phyloP scores from a whole-genome alignment of 2,113 vertebrate genomes.

The Macroglossus sobrinus region DNA sequence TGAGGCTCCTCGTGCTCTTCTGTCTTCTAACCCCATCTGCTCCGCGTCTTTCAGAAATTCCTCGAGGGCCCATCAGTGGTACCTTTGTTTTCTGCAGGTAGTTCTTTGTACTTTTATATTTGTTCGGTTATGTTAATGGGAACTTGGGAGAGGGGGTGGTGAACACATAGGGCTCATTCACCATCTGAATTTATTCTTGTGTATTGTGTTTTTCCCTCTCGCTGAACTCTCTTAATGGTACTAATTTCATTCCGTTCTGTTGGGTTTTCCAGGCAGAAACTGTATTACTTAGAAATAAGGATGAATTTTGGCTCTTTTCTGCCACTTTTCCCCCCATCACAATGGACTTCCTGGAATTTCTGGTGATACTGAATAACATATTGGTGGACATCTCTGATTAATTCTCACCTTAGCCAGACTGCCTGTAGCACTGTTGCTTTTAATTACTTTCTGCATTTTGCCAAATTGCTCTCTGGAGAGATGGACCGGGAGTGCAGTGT shows the following conservation, averaged over 20 bases:
- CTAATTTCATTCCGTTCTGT: not conserved
- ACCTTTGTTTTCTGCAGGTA: not conserved
- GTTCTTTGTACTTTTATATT: not conserved
- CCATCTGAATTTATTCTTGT: not conserved
- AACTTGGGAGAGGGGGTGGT: not conserved
- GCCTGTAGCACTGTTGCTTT: not conserved
- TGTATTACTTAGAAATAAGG: not conserved
- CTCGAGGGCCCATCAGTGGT: not conserved
- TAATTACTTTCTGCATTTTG: not conserved
- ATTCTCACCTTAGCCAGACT: not conserved
- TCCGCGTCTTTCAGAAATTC: not conserved
- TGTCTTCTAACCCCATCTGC: not conserved
- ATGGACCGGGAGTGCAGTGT: not conserved
- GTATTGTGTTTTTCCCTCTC: slow-evolving; percentile 13
- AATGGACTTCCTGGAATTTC: not conserved
- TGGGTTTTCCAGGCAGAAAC: slow-evolving; percentile 9
- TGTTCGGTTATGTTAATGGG: slow-evolving; percentile 22
- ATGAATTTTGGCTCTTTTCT: not conserved
- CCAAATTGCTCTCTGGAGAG: not conserved
- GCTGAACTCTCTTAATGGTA: not conserved
- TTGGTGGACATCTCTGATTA: not conserved
- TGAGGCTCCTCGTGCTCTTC: not conserved
- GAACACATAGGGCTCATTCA: not conserved
- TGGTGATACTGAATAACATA: not conserved
- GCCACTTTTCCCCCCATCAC: not conserved